These are phyloP conservation scores for Antheraea assamensis DNA, from an alignment of 2,888 invertebrate species.

Conservation along the genomic window DNA sequence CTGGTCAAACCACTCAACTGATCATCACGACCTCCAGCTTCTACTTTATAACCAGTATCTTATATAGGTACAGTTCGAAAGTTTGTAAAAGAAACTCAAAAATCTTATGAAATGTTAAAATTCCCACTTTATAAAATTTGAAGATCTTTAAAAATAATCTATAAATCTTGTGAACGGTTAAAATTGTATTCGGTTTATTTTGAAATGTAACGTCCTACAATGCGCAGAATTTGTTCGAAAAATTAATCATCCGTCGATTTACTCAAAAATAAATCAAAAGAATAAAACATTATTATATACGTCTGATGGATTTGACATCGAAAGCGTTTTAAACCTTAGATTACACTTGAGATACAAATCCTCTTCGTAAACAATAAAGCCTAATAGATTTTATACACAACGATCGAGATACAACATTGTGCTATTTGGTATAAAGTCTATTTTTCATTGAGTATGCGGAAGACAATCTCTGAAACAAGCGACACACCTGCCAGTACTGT, in stretches of 20 bases:
- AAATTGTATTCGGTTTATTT: too few species aligned
- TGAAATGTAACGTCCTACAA: neutral
- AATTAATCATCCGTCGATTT: neutral
- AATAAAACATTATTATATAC: neutral
- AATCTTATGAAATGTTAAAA: too few species aligned
- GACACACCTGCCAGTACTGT: conserved; percentile 60
- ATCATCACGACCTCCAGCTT: too few species aligned
- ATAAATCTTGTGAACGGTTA: too few species aligned
- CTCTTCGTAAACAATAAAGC: conserved; percentile 58
- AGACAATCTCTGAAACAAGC: conserved; percentile 47
- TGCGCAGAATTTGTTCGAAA: neutral
- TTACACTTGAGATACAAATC: conserved; percentile 63
- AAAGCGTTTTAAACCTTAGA: conserved; percentile 42
- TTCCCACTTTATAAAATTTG: too few species aligned
- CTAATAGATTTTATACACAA: conserved; percentile 54
- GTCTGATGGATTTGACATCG: conserved; percentile 7
- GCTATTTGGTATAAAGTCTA: conserved; percentile 34
- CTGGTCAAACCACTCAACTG: too few species aligned
- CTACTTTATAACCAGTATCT: too few species aligned
- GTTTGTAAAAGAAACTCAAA: too few species aligned
- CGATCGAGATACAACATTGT: conserved; percentile 37
- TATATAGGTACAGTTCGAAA: too few species aligned
- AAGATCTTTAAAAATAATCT: too few species aligned
- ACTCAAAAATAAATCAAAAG: neutral
- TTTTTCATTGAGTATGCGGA: conserved; percentile 28